A percentile compares a stretch with the other conserved stretches of the same genome.
phyloP scores from a whole-genome alignment of 2,113 vertebrate species.

The Suncus etruscus region DNA sequence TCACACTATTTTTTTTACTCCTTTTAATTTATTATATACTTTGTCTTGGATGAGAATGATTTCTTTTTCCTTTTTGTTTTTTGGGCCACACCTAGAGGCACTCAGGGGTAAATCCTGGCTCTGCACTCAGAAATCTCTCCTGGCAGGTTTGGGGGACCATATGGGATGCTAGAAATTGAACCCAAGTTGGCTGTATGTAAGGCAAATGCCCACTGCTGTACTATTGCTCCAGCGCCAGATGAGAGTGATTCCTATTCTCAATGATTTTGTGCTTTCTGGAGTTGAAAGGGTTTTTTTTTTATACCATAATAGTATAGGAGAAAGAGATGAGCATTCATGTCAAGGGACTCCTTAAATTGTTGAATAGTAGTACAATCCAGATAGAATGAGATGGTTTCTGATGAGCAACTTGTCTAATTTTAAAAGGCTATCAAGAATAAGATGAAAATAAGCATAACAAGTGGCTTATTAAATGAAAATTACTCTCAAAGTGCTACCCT shows the following conservation, averaged over 20 bases:
- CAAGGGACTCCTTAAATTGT: neutral
- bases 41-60: neutral
- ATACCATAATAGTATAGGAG: neutral
- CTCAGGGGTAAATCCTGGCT: too few relatives aligned
- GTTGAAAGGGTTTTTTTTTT: neutral
- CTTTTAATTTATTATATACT: slow-evolving; percentile 37
- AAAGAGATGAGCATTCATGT: neutral
- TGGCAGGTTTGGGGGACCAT: too few relatives aligned
- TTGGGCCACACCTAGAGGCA: too few relatives aligned
- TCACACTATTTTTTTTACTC: neutral
- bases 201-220: too few relatives aligned
- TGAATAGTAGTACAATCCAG: neutral
- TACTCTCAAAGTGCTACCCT: neutral
- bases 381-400: slow-evolving; percentile 4
- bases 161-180: too few relatives aligned
- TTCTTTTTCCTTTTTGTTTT: neutral
- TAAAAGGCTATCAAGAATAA: neutral
- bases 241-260: neutral
- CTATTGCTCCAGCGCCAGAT: neutral
- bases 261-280: neutral
- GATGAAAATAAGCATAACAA: neutral
- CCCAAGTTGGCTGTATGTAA: too few relatives aligned
- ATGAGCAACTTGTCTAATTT: neutral
- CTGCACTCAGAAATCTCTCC: too few relatives aligned
- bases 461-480: neutral